Evolutionary conservation across 2,888 invertebrate species (phyloP), one percentile per base, ranked within the genome.

Genomic region (Vanessa cardui): DNA sequence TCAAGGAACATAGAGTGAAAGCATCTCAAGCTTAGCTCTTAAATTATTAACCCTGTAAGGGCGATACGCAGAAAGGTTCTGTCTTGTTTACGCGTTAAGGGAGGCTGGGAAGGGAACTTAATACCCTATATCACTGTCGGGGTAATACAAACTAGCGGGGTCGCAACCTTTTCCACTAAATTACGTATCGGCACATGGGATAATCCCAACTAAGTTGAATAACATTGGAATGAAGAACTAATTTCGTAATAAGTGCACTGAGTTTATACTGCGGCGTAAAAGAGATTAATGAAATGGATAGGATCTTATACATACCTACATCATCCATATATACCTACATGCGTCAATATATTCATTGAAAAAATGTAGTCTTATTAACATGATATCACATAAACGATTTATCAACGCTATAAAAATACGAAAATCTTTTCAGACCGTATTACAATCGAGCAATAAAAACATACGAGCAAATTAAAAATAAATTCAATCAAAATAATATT

Each of bases 71-170:
- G 90, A 90, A 89, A 90, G 90, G 90, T 89, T 88, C 86, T 85
- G 86, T 89, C 92, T 90, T 90, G 91, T 92, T 91, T 92, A 90
- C 90, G 89, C 87, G 90, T 88, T 89, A 87, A 88, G 90, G 90
- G 90, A 89, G 88, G 87, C 83, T 83, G 87, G 84, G 86, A 84
- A 87, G 86, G 90, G 88, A 89, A 88, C 90, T 91, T 91, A 91
- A 92, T 92, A 88, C 88, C 90, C 92, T 91, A 89, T 92, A 91
- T 92, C 91, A 92, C 89, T 90, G 90, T 89, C 90, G 86, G 88
- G 85, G 87, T 86, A 88, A 89, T 88, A 89, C 90, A 89, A 92
- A 91, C 90, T 91, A 87, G 89, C 86, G 81, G 90, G 91, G 88
- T 89, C 89, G 84, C 86, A 89, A 90, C 91, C 91, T 92, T 92